Evolutionary conservation across 2,888 invertebrate species (phyloP).

Genomic region (Cepaea hortensis): DNA sequence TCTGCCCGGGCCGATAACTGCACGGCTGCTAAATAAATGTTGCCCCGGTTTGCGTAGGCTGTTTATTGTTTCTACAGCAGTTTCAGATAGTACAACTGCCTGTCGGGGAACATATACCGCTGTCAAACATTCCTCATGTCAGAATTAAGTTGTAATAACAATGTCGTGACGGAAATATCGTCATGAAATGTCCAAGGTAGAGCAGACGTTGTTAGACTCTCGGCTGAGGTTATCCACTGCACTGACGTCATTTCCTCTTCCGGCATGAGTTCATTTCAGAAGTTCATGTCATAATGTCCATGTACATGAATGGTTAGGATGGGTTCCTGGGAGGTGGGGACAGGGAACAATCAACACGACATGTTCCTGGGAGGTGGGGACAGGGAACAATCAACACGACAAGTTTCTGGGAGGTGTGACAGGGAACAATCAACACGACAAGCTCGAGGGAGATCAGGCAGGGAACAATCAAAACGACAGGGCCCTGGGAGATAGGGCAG

Average conservation of each 20-base stretch:
- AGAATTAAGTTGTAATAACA: not conserved
- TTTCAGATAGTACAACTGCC: slow-evolving; percentile 12
- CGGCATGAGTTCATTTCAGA: slow-evolving; percentile 40
- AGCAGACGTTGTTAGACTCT: not conserved
- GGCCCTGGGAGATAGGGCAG: too few relatives aligned
- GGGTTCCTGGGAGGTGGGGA: too few relatives aligned
- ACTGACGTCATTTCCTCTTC: slow-evolving; percentile 44
- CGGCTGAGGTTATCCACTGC: slow-evolving; percentile 14
- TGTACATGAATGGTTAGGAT: too few relatives aligned
- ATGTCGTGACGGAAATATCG: not conserved
- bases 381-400: too few relatives aligned
- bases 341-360: too few relatives aligned
- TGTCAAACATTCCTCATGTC: slow-evolving; percentile 36
- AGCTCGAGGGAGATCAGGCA: too few relatives aligned
- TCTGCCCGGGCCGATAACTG: not conserved
- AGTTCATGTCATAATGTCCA: not conserved
- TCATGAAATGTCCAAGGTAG: not conserved
- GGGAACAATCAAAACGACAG: too few relatives aligned
- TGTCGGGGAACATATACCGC: not conserved
- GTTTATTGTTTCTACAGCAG: not conserved
- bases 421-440: too few relatives aligned
- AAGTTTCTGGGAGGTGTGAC: too few relatives aligned
- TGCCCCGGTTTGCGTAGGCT: not conserved
- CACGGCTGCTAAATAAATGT: slow-evolving; percentile 18
- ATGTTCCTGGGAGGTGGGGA: too few relatives aligned